Evolutionary conservation across 2,113 vertebrate species (phyloP), one percentile per base, ranked within the genome.

Genomic region (Pelvicachromis taeniatus): DNA sequence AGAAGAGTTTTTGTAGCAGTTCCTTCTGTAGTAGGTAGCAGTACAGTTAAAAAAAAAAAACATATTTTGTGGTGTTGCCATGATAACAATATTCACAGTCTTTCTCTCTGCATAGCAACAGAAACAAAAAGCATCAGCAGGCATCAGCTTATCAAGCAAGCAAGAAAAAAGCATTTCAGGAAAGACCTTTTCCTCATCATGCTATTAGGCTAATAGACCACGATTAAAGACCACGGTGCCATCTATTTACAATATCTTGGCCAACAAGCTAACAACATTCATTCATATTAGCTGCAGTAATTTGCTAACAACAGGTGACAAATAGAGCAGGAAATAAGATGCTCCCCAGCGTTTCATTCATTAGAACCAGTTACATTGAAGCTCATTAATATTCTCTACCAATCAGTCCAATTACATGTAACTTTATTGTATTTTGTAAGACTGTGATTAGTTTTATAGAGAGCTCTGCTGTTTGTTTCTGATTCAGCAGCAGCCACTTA

Each of bases 341-440:
- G 55, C 81, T 85, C 68, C 89, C 85, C 59, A 55, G 85, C 42
- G 68, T 23, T 59, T 84, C 89, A 77, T 90, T 91, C 42, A 92
- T 95, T 92, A 93, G 26, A 63, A 79, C 77, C 88, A 93, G 93
- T 95, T 94, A 95, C 90, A 81, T 86, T 59, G 19, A 10, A 68
- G 90, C 80, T 94, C 90, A 80, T 95, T 95, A 94, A 95, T 95
- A 95, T 95, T 92, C 89, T 83, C 90, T 85, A 89, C 94, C 90
- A 94, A 93, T 94, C 84, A 92, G 89, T 73, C 38, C 87, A 93
- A 95, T 95, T 95, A 93, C 77, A 56, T 7, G 11, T 80, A 55
- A 61, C 63, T 19, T 91, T 92, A 94, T 90, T 87, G 54, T 84
- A 89, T 95, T 92, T 80, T 55, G 65, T 54, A 56, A 23, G 90